Evolutionary conservation across 2,797 vertebrate species (phyloP).

Genomic region (Enteromius viviparus): DNA sequence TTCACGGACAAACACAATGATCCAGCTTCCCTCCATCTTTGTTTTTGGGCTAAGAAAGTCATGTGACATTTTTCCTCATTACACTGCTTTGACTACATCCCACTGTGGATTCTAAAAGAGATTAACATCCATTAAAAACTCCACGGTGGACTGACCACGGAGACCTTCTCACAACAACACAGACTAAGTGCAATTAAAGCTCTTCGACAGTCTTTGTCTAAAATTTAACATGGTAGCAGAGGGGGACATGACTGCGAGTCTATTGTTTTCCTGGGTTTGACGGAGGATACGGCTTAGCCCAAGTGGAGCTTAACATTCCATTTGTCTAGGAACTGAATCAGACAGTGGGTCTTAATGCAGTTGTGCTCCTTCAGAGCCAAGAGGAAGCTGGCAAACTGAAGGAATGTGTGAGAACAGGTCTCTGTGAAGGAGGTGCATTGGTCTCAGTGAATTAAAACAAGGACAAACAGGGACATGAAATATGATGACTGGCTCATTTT

Average conservation of each 20-base stretch:
- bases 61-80: constrained; percentile 33
- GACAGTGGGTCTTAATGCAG: constrained; percentile 50
- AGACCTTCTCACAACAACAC: constrained; percentile 39
- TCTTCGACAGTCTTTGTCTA: constrained; percentile 66
- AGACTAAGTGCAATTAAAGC: constrained; percentile 55
- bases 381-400: constrained; percentile 44
- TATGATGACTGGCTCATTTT: neutral
- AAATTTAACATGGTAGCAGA: constrained; percentile 21
- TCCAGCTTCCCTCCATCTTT: constrained; percentile 12
- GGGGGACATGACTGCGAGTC: constrained; percentile 54
- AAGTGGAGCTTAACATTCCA: constrained; percentile 76
- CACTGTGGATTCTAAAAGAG: constrained; percentile 29
- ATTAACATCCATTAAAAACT: constrained; percentile 43
- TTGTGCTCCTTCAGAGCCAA: constrained; percentile 42
- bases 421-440: constrained; percentile 29
- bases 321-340: constrained; percentile 57
- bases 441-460: neutral
- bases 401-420: constrained; percentile 71
- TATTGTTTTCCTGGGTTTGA: constrained; percentile 69
- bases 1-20: neutral
- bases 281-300: constrained; percentile 63
- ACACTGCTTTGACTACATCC: constrained; percentile 27
- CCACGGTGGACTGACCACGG: constrained; percentile 5
- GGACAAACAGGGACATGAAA: neutral
- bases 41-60: constrained; percentile 9